These are phyloP conservation scores for Pelagia noctiluca DNA, from an alignment of 30 jellyfish, hydroid and myxozoan species.

Conservation along the genomic window DNA sequence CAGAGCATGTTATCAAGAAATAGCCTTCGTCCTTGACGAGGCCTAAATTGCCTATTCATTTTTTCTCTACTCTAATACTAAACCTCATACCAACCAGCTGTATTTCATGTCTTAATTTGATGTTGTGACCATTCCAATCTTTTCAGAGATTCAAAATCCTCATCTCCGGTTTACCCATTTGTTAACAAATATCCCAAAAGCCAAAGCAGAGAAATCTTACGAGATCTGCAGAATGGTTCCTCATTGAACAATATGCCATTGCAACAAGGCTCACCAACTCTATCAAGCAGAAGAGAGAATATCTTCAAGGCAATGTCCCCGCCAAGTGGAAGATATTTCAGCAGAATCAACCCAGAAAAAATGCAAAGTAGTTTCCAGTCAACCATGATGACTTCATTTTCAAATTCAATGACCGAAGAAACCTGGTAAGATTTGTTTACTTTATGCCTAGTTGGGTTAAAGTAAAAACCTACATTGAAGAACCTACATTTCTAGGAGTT, in stretches of 20 bases:
- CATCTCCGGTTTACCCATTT: neutral
- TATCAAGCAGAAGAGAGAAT: no score
- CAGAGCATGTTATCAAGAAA: no score
- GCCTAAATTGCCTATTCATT: no score
- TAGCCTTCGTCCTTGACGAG: no score
- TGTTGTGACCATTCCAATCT: no score
- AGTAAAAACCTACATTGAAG: no score
- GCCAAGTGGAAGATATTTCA: constrained; percentile 57
- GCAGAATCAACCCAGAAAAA: constrained; percentile 37
- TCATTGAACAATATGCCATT: neutral
- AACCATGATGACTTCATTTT: neutral
- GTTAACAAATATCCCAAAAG: neutral
- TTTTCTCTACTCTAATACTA: no score
- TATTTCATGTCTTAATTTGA: no score
- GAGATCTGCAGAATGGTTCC: constrained; percentile 1
- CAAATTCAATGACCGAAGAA: neutral
- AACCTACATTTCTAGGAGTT: no score
- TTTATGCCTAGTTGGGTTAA: no score
- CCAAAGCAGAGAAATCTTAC: constrained; percentile 6
- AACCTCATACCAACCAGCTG: no score
- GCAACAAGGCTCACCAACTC: neutral
- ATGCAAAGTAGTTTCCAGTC: neutral
- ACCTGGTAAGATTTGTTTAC: constrained; percentile 8
- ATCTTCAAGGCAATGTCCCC: constrained; percentile 59
- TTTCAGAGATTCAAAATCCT: neutral